Conservation (phyloP, 2,797 vertebrate genomes). For the Cygnus olor region DNA sequence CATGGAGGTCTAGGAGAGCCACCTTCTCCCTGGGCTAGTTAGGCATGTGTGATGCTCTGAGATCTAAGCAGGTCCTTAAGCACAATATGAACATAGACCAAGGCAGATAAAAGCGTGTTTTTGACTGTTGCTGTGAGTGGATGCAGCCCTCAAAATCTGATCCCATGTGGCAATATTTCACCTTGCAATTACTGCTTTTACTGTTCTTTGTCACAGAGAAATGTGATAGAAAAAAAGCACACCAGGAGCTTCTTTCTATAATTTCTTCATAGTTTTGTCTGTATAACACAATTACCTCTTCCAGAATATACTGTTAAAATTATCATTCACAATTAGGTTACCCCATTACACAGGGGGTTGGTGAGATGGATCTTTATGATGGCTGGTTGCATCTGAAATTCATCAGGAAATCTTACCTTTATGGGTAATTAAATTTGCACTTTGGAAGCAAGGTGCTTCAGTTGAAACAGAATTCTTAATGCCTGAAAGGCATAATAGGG, state of each 20-base stretch:
- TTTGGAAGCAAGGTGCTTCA: not conserved
- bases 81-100: not conserved
- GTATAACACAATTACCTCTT: not conserved
- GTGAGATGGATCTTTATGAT: not conserved
- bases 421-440: not conserved
- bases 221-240: not conserved
- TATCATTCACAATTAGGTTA: slow-evolving; percentile 13
- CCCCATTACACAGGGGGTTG: not conserved
- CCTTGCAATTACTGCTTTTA: not conserved
- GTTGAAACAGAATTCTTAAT: not conserved
- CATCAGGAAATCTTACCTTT: not conserved
- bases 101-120: not conserved
- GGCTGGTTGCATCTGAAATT: not conserved
- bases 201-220: not conserved
- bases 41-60: not conserved
- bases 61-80: not conserved
- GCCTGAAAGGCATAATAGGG: not conserved
- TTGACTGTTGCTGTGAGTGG: not conserved
- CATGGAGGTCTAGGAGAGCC: not conserved
- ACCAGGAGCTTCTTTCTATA: not conserved
- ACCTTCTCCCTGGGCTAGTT: not conserved
- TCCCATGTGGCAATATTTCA: not conserved
- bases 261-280: not conserved
- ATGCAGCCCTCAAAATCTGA: not conserved
- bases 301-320: slow-evolving; percentile 38